These are phyloP conservation scores for Apotomis capreana DNA, from an alignment of 2,888 invertebrate species.

Conservation along the genomic window DNA sequence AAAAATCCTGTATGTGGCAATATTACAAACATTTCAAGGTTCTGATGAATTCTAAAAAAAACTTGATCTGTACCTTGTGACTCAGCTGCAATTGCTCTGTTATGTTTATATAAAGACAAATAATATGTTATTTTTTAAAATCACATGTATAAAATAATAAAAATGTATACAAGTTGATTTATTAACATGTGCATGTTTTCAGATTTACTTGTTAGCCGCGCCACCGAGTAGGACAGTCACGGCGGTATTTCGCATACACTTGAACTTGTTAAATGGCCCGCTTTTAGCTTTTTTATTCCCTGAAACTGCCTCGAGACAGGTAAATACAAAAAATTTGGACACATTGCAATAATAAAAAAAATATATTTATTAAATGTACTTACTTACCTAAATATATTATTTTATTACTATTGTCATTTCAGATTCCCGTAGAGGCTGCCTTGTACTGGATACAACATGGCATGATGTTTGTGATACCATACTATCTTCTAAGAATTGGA, in stretches of 20 bases:
- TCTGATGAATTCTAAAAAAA: too few species aligned
- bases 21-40: too few species aligned
- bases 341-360: too few species aligned
- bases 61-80: too few species aligned
- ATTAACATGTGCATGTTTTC: slow-evolving; percentile 57
- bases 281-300: slow-evolving; percentile 96
- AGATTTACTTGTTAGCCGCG: slow-evolving; percentile 95
- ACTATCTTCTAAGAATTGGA: slow-evolving; percentile 93
- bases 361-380: too few species aligned
- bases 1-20: too few species aligned
- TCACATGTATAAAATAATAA: too few species aligned
- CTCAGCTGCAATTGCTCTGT: too few species aligned
- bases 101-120: too few species aligned
- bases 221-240: slow-evolving; percentile 92
- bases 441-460: slow-evolving; percentile 98
- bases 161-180: background rate
- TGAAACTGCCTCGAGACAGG: slow-evolving; percentile 95
- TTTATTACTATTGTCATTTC: slow-evolving; percentile 46
- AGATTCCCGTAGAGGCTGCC: slow-evolving; percentile 96
- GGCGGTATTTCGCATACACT: slow-evolving; percentile 93
- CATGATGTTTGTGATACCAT: slow-evolving; percentile 96
- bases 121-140: too few species aligned
- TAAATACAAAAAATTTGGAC: slow-evolving; percentile 63
- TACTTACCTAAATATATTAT: background rate
- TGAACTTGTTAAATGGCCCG: slow-evolving; percentile 97